These are phyloP conservation scores for Phaetusa simplex DNA, from an alignment of 2,113 vertebrate species.

Conservation along the genomic window DNA sequence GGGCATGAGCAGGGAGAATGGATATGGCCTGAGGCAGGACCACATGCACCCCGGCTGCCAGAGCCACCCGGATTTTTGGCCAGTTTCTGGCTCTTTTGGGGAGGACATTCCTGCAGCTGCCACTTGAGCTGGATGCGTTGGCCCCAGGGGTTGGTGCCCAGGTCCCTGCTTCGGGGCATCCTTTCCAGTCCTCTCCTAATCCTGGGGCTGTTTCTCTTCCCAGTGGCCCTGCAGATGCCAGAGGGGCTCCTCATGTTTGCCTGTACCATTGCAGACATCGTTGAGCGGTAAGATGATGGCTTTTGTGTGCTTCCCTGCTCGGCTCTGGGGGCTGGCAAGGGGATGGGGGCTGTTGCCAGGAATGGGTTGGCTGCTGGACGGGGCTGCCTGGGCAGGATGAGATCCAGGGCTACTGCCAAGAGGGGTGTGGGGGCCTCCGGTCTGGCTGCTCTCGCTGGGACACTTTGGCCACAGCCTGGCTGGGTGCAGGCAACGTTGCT, in stretches of 20 bases:
- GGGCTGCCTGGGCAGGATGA: not conserved
- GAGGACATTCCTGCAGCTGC: not conserved
- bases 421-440: fast-evolving
- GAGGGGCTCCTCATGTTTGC: conserved; percentile 98
- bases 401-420: fast-evolving
- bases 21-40: not conserved
- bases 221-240: conserved; percentile 97
- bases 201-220: not conserved
- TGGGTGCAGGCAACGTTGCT: not conserved
- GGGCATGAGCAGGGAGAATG: not conserved
- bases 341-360: not conserved
- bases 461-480: not conserved
- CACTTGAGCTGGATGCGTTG: fast-evolving
- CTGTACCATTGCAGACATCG: conserved; percentile 92
- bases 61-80: not conserved
- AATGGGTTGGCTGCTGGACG: not conserved
- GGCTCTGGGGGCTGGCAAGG: fast-evolving
- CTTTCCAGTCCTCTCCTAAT: not conserved
- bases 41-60: not conserved
- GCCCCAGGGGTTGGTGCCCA: not conserved
- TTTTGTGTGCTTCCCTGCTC: not conserved
- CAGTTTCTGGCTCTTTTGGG: not conserved
- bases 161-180: fast-evolving
- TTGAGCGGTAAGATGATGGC: conserved; percentile 82
- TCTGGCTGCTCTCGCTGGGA: fast-evolving